Evolutionary conservation across 2,888 invertebrate species (phyloP), one percentile per base, ranked within the genome.

Genomic region (Plagodis dolabraria): DNA sequence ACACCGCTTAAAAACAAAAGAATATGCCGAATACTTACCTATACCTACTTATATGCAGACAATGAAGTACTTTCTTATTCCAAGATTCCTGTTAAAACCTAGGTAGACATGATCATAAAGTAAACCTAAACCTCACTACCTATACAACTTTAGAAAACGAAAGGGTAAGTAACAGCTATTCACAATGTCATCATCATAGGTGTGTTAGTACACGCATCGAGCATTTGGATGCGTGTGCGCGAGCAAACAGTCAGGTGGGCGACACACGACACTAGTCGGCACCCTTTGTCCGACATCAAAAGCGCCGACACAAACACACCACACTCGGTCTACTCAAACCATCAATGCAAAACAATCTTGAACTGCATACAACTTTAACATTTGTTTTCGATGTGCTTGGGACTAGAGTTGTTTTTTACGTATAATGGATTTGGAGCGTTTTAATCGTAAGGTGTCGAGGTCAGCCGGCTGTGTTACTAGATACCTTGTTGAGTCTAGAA

Each of bases 221-320:
- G 62, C 64, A 62, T 64, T 71, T 69, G 61, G 70, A 72, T 76
- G 79, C 79, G 75, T 72, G 60, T 70, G 74, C 75, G 48, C 60
- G 85, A 83, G 80, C 83, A 86, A 85, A 85, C 88, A 89, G 81
- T 92, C 91, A 91, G 92, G 91, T 91, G 91, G 86, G 87, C 85
- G 82, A 76, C 87, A 89, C 80, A 83, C 86, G 88, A 88, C 89
- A 87, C 87, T 82, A 79, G 77, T 81, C 89, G 92, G 92, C 86
- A 76, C 86, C 85, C 87, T 92, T 92, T 91, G 85, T 88, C 68
- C 75, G 56, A 62, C 80, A 84, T 92, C 92, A 92, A 92, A 92
- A 75, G 84, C 60, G 76, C 92, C 92, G 91, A 86, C 89, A 75
- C 87, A 87, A 87, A 85, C 78, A 86, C 74, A 68, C 69, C 65